Base-by-base conservation (phyloP, 2,797 vertebrate genomes). In the Triplophysa bombifrons region DNA sequence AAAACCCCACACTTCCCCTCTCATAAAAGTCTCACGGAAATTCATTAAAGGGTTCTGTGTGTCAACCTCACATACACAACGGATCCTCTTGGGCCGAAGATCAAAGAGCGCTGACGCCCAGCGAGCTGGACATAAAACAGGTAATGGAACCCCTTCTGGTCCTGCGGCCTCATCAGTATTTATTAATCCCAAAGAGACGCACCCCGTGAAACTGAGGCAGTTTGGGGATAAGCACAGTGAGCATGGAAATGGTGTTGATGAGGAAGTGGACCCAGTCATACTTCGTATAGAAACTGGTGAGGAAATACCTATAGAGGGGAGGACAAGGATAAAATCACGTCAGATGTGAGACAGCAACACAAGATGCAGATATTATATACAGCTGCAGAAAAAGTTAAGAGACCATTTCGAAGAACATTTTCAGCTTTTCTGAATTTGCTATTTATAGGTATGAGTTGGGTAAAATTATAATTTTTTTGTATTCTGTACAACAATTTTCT, bases 271-370 rank as follows among this genome's bases (percentile, higher is more conserved):
- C 85, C 85, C 94, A 91, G 87, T 98, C 97, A 0, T 99, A 99
- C 91, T 98, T 98, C 72, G 97, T 99, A 92, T 99, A 99, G 92
- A 99, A 99, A 94, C 97, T 99, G 92, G 97, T 98, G 82, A 99
- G 94, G 85, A 99, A 96, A 76, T 98, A 99, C 92, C 97, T 99
- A 88, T 13, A 72, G 78, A 66, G 72, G n/a, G 48, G 83, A 61
- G 80, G 19, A 20, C 50, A 82, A 38, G 46, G 44, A 60, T 22
- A 65, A 77, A 53, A 80, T 20, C 50, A 76, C 41, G 41, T 63
- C 20, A 58, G 82, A 44, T 50, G 19, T 68, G 34, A 78, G 76
- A 55, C 2, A 27, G 55, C 51, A 67, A 83, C 58, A 67, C 8
- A 34, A 71, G 60, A 83, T 10, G 25, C 41, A 46, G 55, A 71